Evolutionary conservation across 2,888 invertebrate genomes (phyloP).

Genomic region (Rotaria macrura): DNA sequence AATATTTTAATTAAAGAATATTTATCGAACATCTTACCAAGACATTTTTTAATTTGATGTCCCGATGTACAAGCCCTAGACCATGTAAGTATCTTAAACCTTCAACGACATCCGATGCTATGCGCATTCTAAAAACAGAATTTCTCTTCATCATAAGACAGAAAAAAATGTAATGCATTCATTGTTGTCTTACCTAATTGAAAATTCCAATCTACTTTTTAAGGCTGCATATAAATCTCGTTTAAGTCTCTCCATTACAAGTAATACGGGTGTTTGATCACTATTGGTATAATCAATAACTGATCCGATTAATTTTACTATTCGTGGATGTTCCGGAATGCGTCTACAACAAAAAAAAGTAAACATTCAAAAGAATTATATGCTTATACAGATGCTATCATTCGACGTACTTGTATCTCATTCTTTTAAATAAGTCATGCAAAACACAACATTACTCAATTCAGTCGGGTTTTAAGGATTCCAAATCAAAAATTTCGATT

Average conservation of each 20-base stretch:
- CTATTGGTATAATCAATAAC: neutral
- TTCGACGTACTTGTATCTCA: too few species aligned
- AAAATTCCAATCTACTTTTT: constrained; percentile 56
- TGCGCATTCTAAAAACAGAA: neutral
- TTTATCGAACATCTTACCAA: constrained; percentile 52
- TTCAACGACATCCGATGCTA: neutral
- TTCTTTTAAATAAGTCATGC: too few species aligned
- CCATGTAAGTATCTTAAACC: constrained; percentile 68
- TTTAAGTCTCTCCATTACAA: constrained; percentile 65
- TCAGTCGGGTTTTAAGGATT: too few species aligned
- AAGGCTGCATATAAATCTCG: constrained; percentile 70
- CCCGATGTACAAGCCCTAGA: constrained; percentile 73
- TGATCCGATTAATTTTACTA: constrained; percentile 45
- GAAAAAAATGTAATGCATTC: too few species aligned
- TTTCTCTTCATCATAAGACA: too few species aligned
- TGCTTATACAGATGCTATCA: too few species aligned
- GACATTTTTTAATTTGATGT: constrained; percentile 79
- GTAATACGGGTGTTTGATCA: constrained; percentile 57
- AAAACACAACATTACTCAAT: too few species aligned
- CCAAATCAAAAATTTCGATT: too few species aligned
- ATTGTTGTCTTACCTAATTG: neutral
- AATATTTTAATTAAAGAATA: neutral
- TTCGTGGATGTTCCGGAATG: constrained; percentile 60
- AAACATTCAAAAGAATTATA: neutral
- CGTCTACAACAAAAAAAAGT: neutral